Evolutionary conservation across 2,888 invertebrate species (phyloP), one percentile per base, ranked within the genome.

Genomic region (Patella pellucida): DNA sequence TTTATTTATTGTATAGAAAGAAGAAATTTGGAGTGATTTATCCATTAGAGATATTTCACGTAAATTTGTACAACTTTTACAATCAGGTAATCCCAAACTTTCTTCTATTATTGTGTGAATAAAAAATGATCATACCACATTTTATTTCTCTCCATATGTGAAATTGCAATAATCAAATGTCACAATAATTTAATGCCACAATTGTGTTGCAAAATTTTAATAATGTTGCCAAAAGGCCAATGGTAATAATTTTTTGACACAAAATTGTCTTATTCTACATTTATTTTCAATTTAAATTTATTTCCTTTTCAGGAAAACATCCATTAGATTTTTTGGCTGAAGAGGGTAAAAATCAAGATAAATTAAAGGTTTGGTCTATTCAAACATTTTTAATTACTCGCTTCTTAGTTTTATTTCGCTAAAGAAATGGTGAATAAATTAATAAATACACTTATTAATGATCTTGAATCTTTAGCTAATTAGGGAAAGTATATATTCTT

Each of bases 21-120:
- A 81, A 73, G 76, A 81, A 41, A 73, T 91, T 50, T 90, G 89
- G 89, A 27, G 80, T 70, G 82, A 82, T 15, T 77, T 84, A 11
- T 73, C 84, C 7, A 75, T 89, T 19, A 79, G 85, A 72, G 84
- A 87, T 78, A 83, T 86, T 50, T 77, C 89, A 11, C 78, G 81
- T 51, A 88, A 86, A 75, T 76, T 88, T 27, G 12, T 87, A 7
- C 76, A 77, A 9, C 83, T 88, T 68, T 72, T 86, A 3, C 83
- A 82, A 16, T 77, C 83, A 79, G 85, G 85, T 86, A 78, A 69
- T 71, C 69, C 52, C 23, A 54, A 16, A 52, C 27, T 41, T 12
- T 15, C 50, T 41, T 12, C 15, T 41, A n/a, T 31, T 31, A 5
- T 19, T 23, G n/a, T 71, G 7, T 69, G 71, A 50, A 62, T 27